These are phyloP conservation scores for Colius striatus DNA, from an alignment of 2,113 vertebrate species.

Conservation along the genomic window DNA sequence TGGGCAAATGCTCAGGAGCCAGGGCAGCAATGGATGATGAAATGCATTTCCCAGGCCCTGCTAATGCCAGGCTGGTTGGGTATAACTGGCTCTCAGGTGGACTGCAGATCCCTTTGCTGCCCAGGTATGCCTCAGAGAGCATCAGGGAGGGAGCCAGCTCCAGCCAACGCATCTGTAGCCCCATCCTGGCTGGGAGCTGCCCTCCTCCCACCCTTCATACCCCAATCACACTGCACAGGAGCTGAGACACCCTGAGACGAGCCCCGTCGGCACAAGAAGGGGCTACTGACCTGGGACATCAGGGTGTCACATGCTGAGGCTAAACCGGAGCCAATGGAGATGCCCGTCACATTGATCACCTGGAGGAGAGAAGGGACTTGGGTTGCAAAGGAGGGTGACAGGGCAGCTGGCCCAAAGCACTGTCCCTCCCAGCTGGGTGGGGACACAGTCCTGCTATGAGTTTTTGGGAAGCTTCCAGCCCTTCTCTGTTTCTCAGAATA, in stretches of 20 bases:
- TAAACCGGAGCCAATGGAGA: slow-evolving; percentile 86
- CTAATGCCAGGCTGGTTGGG: not conserved
- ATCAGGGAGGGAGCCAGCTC: not conserved
- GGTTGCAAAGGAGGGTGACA: not conserved
- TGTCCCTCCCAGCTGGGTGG: slow-evolving; percentile 3
- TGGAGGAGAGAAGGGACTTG: slow-evolving; percentile 49
- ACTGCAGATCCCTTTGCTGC: not conserved
- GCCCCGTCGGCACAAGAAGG: not conserved
- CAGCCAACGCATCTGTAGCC: not conserved
- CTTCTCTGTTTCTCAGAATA: not conserved
- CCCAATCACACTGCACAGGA: not conserved
- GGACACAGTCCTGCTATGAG: not conserved
- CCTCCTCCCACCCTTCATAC: not conserved
- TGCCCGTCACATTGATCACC: slow-evolving; percentile 86
- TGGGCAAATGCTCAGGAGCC: not conserved
- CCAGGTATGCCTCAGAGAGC: not conserved
- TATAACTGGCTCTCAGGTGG: not conserved
- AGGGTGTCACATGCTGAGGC: slow-evolving; percentile 89
- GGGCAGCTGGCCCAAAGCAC: not conserved
- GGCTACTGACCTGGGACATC: slow-evolving; percentile 87
- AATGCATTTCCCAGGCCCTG: not conserved
- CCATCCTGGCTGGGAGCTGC: not conserved
- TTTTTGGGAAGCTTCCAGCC: not conserved
- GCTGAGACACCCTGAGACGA: accelerated
- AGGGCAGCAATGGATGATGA: not conserved